Evolutionary conservation across 2,113 vertebrate genomes (phyloP).

Genomic region (Paracanthobrama guichenoti): DNA sequence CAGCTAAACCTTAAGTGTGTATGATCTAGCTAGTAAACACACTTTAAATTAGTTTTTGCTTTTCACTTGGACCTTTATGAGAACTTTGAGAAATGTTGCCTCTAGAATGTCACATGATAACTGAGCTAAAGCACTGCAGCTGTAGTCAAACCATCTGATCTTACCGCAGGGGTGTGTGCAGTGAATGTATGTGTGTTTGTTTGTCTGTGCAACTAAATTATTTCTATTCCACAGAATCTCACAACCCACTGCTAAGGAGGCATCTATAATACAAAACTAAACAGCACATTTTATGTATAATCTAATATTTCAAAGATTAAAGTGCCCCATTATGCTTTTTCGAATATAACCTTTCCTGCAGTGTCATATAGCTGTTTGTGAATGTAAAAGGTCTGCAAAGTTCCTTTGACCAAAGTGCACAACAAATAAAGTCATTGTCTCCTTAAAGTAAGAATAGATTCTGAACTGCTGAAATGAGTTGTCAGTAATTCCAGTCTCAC

Average conservation of each 20-base stretch:
- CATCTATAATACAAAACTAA: not conserved
- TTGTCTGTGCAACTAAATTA: slow-evolving; percentile 6
- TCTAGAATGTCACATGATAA: slow-evolving; percentile 22
- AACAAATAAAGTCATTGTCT: no score
- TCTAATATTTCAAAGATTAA: not conserved
- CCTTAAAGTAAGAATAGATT: no score
- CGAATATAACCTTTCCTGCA: no score
- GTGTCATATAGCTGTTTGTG: no score
- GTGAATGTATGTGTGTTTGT: slow-evolving; percentile 17
- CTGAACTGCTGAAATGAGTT: no score
- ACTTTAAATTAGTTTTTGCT: not conserved
- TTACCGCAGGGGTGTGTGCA: slow-evolving; percentile 9
- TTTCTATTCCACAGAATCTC: not conserved
- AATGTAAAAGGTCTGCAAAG: no score
- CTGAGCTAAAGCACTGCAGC: not conserved
- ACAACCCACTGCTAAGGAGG: not conserved
- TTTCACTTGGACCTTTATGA: not conserved
- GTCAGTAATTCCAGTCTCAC: no score
- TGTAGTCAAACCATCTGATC: slow-evolving; percentile 16
- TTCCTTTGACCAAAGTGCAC: no score
- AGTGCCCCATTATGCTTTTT: no score
- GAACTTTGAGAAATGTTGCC: not conserved
- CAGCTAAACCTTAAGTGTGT: not conserved
- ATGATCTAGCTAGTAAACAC: not conserved
- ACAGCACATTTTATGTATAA: not conserved